A percentile compares a stretch with the other conserved stretches of the same genome.
These are phyloP conservation scores for Lycocorax pyrrhopterus DNA, from an alignment of 2,113 vertebrate species.

Conservation along the genomic window DNA sequence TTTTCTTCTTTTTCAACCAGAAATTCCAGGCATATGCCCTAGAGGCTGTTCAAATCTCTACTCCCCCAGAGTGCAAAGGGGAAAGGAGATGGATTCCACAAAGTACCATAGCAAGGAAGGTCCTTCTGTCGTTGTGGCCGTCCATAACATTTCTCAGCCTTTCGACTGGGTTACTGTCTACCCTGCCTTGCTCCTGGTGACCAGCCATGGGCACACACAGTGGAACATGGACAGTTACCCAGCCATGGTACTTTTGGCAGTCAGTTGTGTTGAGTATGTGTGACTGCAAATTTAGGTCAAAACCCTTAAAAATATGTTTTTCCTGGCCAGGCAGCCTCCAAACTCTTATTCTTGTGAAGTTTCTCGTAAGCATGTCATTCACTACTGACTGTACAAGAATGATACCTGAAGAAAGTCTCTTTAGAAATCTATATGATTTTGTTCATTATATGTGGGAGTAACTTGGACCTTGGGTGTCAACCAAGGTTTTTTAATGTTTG, in stretches of 20 bases:
- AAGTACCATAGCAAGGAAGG: background rate
- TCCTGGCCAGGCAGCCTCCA: background rate
- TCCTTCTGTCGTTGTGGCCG: background rate
- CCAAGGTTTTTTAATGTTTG: background rate
- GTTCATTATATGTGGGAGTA: background rate
- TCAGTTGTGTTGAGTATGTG: background rate
- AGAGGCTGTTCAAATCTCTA: background rate
- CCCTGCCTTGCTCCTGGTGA: background rate
- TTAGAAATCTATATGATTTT: background rate
- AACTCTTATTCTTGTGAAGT: background rate
- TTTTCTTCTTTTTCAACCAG: background rate
- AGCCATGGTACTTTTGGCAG: background rate
- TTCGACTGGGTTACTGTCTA: background rate
- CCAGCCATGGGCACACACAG: background rate
- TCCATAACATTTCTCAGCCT: background rate
- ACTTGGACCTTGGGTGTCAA: background rate
- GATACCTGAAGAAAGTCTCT: background rate
- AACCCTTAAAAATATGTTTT: background rate
- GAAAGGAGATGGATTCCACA: background rate
- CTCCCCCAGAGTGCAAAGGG: background rate
- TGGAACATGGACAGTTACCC: background rate
- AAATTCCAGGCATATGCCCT: background rate
- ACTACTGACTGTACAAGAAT: background rate
- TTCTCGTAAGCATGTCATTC: fast-evolving
- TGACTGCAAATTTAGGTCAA: background rate